A percentile compares a stretch with the other conserved stretches of the same genome.
Conservation (phyloP, 1,140 invertebrate genomes). For the Onthophagus taurus region DNA sequence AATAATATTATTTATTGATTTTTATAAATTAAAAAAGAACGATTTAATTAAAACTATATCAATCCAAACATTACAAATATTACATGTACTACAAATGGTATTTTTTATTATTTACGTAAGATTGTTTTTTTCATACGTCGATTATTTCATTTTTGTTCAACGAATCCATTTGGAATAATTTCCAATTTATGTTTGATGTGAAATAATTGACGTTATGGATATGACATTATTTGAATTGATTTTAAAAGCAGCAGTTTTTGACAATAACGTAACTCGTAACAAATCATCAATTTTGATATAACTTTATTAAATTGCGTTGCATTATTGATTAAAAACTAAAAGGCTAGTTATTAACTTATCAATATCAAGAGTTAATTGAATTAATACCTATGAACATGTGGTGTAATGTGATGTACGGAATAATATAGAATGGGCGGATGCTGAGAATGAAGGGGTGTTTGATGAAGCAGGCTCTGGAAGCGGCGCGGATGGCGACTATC, state of each 20-base stretch:
- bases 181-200: no score
- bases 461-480: conserved; percentile 54
- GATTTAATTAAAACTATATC: not conserved
- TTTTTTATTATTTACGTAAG: conserved; percentile 10
- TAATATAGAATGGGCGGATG: conserved; percentile 14
- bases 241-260: no score
- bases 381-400: conserved; percentile 13
- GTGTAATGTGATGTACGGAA: conserved; percentile 15
- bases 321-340: not conserved
- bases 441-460: conserved; percentile 17
- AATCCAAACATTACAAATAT: conserved; percentile 12
- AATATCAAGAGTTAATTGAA: no score
- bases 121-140: not conserved
- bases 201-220: no score
- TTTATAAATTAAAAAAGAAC: no score
- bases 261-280: no score
- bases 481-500: conserved; percentile 91
- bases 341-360: no score
- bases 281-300: no score
- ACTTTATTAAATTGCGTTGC: not conserved
- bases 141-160: not conserved
- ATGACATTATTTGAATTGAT: no score
- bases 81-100: conserved; percentile 12
- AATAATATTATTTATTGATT: no score
- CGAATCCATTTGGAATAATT: no score